Conservation (phyloP, 2,113 vertebrate genomes). For the Forbesichthys agassizii region DNA sequence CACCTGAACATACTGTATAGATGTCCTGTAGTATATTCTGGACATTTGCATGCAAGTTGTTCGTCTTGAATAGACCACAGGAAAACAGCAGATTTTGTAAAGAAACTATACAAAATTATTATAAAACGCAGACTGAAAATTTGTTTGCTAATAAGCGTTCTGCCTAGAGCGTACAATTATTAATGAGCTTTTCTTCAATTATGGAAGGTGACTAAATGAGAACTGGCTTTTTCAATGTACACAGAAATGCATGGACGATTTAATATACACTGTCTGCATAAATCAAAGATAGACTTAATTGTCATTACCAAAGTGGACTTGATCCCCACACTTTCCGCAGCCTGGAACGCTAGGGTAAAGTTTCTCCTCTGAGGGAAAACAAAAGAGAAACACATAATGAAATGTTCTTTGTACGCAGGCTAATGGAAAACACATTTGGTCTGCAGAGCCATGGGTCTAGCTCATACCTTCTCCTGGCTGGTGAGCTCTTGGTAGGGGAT, state of each 20-base stretch:
- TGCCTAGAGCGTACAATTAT: not conserved
- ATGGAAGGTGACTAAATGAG: not conserved
- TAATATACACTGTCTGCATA: too few relatives aligned
- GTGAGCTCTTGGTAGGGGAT: constrained; percentile 94
- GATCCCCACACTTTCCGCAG: constrained; percentile 96
- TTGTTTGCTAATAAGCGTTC: not conserved
- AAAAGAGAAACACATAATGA: constrained; percentile 1
- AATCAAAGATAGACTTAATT: too few relatives aligned
- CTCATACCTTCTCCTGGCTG: constrained; percentile 89
- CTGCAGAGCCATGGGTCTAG: not conserved
- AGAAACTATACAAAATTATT: not conserved
- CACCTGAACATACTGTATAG: too few relatives aligned
- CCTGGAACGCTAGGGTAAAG: constrained; percentile 96
- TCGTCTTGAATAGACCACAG: too few relatives aligned
- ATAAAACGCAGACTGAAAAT: not conserved
- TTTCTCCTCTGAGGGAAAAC: constrained; percentile 85
- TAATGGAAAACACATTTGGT: not conserved
- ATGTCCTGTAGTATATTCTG: too few relatives aligned
- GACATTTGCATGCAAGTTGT: too few relatives aligned
- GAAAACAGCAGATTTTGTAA: not conserved
- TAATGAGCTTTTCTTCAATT: not conserved
- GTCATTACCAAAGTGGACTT: constrained; percentile 94
- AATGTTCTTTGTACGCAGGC: not conserved
- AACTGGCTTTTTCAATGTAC: too few relatives aligned
- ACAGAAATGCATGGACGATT: too few relatives aligned